phyloP scores from a whole-genome alignment of 2,888 invertebrate species.

The Hybos culiciformis region DNA sequence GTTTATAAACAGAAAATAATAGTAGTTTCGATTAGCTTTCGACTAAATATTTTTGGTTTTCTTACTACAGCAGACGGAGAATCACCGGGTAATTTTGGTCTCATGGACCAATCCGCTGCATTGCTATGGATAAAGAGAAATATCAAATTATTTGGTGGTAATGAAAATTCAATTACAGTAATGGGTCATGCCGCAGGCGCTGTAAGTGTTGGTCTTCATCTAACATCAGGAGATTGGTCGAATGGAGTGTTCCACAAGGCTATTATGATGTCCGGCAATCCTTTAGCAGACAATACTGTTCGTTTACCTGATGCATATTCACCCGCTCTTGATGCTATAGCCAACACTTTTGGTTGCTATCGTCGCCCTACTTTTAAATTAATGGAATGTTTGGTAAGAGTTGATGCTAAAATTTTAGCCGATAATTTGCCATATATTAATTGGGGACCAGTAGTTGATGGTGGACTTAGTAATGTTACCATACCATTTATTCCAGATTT shows the following conservation, averaged over 20 bases:
- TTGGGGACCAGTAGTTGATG: constrained; percentile 71
- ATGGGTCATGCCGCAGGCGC: constrained; percentile 73
- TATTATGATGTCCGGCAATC: constrained; percentile 70
- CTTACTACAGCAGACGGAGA: constrained; percentile 64
- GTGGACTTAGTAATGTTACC: constrained; percentile 49
- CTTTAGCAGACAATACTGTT: constrained; percentile 47
- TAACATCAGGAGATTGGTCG: constrained; percentile 50
- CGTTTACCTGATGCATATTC: constrained; percentile 48
- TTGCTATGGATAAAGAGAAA: constrained; percentile 65
- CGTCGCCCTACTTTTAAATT: constrained; percentile 51
- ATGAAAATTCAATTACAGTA: constrained; percentile 58
- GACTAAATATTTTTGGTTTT: constrained; percentile 72
- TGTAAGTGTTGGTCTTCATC: constrained; percentile 61
- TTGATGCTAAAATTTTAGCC: constrained; percentile 45
- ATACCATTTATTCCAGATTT: constrained; percentile 53
- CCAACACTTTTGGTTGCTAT: constrained; percentile 52
- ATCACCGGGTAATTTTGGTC: constrained; percentile 65
- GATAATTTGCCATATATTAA: constrained; percentile 46
- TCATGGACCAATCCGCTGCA: constrained; percentile 70
- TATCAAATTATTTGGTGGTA: constrained; percentile 60
- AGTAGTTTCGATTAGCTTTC: constrained; percentile 65
- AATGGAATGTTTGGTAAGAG: constrained; percentile 53
- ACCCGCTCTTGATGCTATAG: constrained; percentile 47
- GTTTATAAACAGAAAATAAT: constrained; percentile 69
- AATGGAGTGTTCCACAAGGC: constrained; percentile 58